Base-by-base conservation (phyloP, 2,888 invertebrate species). In the Aphodius granarius region DNA sequence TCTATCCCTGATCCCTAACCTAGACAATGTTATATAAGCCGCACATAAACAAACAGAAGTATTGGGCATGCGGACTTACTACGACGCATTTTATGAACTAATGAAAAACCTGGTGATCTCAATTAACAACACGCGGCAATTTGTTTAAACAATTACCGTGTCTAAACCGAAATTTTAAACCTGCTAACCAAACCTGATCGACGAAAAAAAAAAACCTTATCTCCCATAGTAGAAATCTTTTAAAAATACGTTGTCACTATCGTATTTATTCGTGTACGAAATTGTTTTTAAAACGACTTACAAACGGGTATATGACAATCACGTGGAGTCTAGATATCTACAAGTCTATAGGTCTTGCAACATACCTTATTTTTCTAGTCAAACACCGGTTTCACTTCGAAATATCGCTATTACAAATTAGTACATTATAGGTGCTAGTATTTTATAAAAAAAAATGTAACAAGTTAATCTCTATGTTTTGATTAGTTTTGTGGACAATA, bases 1-100 rank as follows among this genome's bases (percentile, higher is more conserved):
- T 73, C 77, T 76, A 74, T 20, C 5, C 17, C 13, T 13, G 64
- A 15, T 19, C 70, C 75, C 62, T 78, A 72, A 75, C 75, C 77
- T 75, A 71, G 13, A 1, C 17, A 18, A 71, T 68, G 13, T 63
- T 75, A 20, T 73, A 19, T 16, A 71, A 70, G 22, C 64, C 74
- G 71, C 71, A 73, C 73, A 43, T 66, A 66, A 66, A 73, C 65
- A 66, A 66, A 73, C 68, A 68, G 19, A 68, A 68, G 19, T 21
- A 17, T 16, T 5, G 68, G 6, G 68, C 68, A 21, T 9, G n/a
- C 16, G 68, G n/a, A 9, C 13, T 43, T 43, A 43, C 43, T 43
- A 43, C 68, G 13, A 18, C 68, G 68, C 20, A 68, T 68, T 68
- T 20, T 4, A 9, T 9, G n/a, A 21, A 65, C 6, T 65, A 65